Evolutionary conservation across 23 tunicate species (phyloP), one percentile per base, ranked within the genome.

Genomic region (Diplosoma virens): DNA sequence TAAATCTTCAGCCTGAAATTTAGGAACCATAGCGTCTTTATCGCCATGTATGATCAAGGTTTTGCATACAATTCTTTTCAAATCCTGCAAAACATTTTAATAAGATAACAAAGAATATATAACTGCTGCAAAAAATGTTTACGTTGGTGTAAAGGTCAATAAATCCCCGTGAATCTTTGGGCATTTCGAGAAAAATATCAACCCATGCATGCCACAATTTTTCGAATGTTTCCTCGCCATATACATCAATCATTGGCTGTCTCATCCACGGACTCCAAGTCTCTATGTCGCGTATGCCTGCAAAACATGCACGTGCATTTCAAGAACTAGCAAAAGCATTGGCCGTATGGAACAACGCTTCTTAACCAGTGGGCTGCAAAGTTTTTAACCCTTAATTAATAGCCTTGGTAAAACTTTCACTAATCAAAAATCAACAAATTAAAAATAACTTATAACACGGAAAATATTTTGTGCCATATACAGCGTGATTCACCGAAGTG

Each of bases 21-120:
- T 34, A 29, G 92, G 92, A 14, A 92, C 91, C 37, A 85, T 21
- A 2, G 87, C 84, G 71, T 92, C 97, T 66, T 85, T 85, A 33
- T 54, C 58, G 1, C 97, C 97, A 67, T 92, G 92, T 3, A 92
- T 59, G 17, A 92, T 92, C 25, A 92, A 71, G 0, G 91, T 84
- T 31, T 68, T 58, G 33, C 78, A 73, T 6, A 30, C 66, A 11
- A 92, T 85, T 25, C 85, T 85, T 24, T 53, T 30, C 32, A 90
- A 64, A 16, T 79, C 90, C 90, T 84, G 34, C 14, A 53, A 28
- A 36, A 55, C n/a, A n/a, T n/a, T n/a, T n/a, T n/a, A 11, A 46
- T 46, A 46, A 46, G 16, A 14, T 46, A 16, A 11, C n/a, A n/a
- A n/a, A n/a, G n/a, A n/a, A n/a, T n/a, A n/a, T n/a, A n/a, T n/a